Evolutionary conservation across 2,113 vertebrate genomes (phyloP).

Genomic region (Prolemur simus): DNA sequence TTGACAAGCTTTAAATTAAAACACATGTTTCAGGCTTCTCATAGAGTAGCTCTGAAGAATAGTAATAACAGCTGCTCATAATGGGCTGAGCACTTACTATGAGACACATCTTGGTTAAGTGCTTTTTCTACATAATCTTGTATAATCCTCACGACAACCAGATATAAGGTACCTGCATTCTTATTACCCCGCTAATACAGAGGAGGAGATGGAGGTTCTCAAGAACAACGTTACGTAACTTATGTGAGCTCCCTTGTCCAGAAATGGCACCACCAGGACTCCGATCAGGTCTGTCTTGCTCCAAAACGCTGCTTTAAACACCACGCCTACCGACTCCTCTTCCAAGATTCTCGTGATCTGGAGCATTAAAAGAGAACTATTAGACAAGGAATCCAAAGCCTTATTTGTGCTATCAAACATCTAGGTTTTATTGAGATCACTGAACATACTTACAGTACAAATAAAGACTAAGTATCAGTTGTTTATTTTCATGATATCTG

Average conservation of each 20-base stretch:
- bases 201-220: background rate
- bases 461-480: background rate
- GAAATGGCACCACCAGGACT: background rate
- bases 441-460: background rate
- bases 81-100: background rate
- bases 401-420: background rate
- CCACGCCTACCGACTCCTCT: background rate
- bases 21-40: background rate
- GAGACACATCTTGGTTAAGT: background rate
- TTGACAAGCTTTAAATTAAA: slow-evolving; percentile 58
- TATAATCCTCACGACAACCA: background rate
- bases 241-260: background rate
- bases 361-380: background rate
- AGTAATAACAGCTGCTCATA: background rate
- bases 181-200: background rate
- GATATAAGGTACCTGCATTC: background rate
- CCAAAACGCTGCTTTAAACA: background rate
- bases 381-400: background rate
- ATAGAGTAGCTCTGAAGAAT: background rate
- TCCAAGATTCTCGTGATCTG: background rate
- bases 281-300: background rate
- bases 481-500: slow-evolving; percentile 40
- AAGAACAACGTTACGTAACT: background rate
- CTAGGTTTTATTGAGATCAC: slow-evolving; percentile 16
- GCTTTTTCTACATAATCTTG: background rate